Base-by-base conservation (phyloP, 1,140 invertebrate genomes). In the Drosophila takahashii region DNA sequence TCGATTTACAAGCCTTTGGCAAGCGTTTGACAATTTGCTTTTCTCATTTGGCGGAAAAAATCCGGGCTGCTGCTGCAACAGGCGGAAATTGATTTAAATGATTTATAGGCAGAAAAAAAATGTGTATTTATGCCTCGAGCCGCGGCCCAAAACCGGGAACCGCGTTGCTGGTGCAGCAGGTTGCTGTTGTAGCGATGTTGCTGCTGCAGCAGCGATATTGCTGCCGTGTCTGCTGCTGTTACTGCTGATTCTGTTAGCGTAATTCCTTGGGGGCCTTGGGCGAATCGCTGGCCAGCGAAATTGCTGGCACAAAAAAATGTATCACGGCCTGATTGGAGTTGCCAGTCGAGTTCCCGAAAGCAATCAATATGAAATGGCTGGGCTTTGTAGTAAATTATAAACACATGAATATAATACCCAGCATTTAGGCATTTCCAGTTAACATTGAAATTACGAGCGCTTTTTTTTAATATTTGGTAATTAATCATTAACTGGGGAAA, bases 51-150 rank as follows among this genome's bases (percentile, higher is more conserved):
- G 53, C 6, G 45, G 39, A 64, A 65, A 65, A 45, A 50, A 10
- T 18, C 32, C 29, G 15, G 29, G n/a, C 29, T 18, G 45, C 34
- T 1, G 34, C 62, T 44, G 79, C 79, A 79, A 80, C 69, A 84
- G 77, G 84, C 84, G 84, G 84, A 89, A 89, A 89, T 89, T 84
- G 84, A 89, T 89, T 80, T 89, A 84, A 77, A 89, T 80, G 84
- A 89, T 89, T 89, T 89, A 89, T 89, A 69, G 84, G 73, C 44
- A 67, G 37, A 60, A 73, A 81, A 69, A 76, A 57, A 58, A 47
- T n/a, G 47, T 67, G 53, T 75, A 29, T 60, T n/a, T 59, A 44
- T 66, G 74, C 69, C 77, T 41, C 37, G 50, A 67, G 42, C 27
- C n/a, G 0, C 34, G 26, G 15, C 26, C 48, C 41, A 26, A 11